Base-by-base conservation (phyloP, 1,140 invertebrate species). In the Spodoptera litura region DNA sequence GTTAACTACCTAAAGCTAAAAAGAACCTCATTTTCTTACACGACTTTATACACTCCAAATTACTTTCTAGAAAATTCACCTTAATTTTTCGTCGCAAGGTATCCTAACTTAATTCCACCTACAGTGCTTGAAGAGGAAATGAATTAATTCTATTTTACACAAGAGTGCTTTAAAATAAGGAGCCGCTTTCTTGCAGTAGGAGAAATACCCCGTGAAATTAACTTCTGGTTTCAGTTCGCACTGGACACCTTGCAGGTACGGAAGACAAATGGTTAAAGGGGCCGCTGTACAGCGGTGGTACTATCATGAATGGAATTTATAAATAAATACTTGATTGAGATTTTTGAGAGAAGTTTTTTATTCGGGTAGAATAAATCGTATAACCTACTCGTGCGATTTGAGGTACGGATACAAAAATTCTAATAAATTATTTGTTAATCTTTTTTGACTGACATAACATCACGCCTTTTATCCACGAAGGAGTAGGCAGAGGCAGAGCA, bases 191-290 rank as follows among this genome's bases (percentile, higher is more conserved):
- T 87, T 87, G 79, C 78, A 83, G 62, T 85, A 78, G 79, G 81
- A 88, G 91, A 91, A 93, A 90, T 88, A 88, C 86, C 78, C 89
- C 87, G 88, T 90, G 90, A 93, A 91, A 93, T 91, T 90, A 91
- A 89, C 90, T 93, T 81, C 84, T 82, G 87, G 84, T 86, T 86
- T 87, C 81, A 83, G 85, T 89, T 84, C 83, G 72, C 83, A 81
- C 85, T 85, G 89, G 89, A 91, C 87, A 91, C 85, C 86, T 86
- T 78, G 83, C 91, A 90, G 89, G 87, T 90, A 87, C 78, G 78
- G 78, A 84, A 91, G 87, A 89, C 80, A 89, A 91, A 91, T 82
- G 84, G 81, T 81, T 52, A 31, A 64, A 74, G 58, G 68, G 64
- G 71, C 52, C 78, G 35, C 49, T 81, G 20, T 71, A 81, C 27